Evolutionary conservation across 2,797 vertebrate species (phyloP).

Genomic region (Bucorvus abyssinicus): DNA sequence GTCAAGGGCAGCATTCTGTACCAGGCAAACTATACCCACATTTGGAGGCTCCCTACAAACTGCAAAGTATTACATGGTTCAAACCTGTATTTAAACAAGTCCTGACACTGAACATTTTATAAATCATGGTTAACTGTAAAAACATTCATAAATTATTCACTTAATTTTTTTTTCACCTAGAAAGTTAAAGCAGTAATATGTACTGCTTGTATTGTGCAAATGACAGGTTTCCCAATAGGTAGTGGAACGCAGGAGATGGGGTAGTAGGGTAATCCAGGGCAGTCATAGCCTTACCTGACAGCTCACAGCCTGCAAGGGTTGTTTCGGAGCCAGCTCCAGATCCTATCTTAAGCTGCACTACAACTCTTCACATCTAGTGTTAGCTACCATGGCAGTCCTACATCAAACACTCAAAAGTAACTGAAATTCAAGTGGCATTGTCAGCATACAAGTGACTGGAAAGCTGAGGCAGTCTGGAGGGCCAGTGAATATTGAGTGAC

Average conservation of each 20-base stretch:
- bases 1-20: neutral
- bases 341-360: neutral
- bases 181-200: neutral
- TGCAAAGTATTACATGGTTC: neutral
- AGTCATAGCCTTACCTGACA: neutral
- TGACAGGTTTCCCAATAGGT: neutral
- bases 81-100: neutral
- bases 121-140: neutral
- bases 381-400: neutral
- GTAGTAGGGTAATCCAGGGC: neutral
- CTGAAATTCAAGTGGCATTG: neutral
- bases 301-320: neutral
- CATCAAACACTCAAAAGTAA: neutral
- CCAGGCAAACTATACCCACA: neutral
- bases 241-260: fast-evolving
- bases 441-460: neutral
- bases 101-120: fast-evolving
- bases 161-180: neutral
- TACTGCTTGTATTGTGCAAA: neutral
- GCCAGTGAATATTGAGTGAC: neutral
- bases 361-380: neutral
- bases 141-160: neutral
- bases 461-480: neutral
- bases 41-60: neutral
- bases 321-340: neutral